Evolutionary conservation across 2,113 vertebrate species (phyloP).

Genomic region (Mixornis gularis): DNA sequence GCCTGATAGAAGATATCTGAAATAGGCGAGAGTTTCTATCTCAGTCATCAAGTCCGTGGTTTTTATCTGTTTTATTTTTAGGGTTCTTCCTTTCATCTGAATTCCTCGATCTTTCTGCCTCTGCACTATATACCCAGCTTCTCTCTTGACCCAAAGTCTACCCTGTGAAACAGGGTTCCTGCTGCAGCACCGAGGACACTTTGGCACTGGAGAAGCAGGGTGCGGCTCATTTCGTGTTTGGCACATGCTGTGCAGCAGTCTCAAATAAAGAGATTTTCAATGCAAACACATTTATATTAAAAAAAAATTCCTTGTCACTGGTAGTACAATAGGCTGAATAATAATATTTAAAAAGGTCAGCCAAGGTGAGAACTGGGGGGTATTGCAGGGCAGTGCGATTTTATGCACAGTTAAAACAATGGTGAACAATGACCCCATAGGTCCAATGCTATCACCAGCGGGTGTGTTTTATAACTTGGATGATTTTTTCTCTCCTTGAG

Average conservation of each 20-base stretch:
- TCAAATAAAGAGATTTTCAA: neutral
- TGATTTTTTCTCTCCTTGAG: neutral
- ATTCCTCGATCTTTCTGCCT: neutral
- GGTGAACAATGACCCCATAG: accelerated
- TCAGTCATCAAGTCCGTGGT: neutral
- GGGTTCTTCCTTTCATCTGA: neutral
- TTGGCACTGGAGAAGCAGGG: accelerated
- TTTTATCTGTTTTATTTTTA: neutral
- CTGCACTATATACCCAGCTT: neutral
- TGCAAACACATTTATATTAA: neutral
- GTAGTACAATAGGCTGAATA: neutral
- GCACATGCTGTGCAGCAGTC: neutral
- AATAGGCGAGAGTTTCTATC: neutral
- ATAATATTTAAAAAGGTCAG: neutral
- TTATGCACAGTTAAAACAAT: neutral
- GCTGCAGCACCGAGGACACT: accelerated
- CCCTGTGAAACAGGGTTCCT: neutral
- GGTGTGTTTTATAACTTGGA: neutral
- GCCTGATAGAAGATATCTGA: neutral
- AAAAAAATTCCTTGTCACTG: neutral
- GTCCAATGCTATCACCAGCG: neutral
- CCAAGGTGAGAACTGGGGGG: accelerated
- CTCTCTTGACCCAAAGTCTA: neutral
- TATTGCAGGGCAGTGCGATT: neutral
- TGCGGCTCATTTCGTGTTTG: accelerated